Percentiles rank a stretch among this genome's conserved stretches.
Conservation (phyloP, 2,888 invertebrate genomes). For the Autographa pulchrina region DNA sequence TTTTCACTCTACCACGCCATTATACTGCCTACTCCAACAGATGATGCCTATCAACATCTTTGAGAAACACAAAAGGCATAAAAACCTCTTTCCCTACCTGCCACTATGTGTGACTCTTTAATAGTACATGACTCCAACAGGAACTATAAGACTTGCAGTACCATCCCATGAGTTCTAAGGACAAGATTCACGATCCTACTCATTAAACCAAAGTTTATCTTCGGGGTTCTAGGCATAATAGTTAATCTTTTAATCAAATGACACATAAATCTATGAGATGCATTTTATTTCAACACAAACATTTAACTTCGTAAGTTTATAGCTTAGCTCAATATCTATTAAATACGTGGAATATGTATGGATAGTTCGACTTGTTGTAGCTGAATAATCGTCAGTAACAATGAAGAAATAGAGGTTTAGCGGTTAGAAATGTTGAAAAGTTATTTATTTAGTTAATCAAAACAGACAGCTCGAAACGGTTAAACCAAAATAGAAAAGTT, state of each 20-base stretch:
- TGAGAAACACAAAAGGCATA: neutral
- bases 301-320: neutral
- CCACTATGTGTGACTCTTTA: too few relatives aligned
- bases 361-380: neutral
- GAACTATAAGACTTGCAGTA: too few relatives aligned
- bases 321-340: neutral
- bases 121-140: too few relatives aligned
- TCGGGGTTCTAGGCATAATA: neutral
- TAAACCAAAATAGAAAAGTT: too few relatives aligned
- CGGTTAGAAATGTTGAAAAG: neutral
- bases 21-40: constrained; percentile 7
- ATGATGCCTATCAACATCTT: neutral
- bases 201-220: too few relatives aligned
- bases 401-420: neutral
- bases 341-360: neutral
- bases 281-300: neutral
- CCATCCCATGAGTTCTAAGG: too few relatives aligned
- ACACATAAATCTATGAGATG: neutral
- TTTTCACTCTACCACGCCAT: constrained; percentile 22
- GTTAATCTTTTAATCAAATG: neutral
- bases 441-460: neutral
- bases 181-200: too few relatives aligned
- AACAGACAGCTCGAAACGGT: neutral
- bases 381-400: neutral
- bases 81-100: too few relatives aligned